Evolutionary conservation across 2,797 vertebrate genomes (phyloP), one percentile per base, ranked within the genome.

Genomic region (Enteromius fasciolatus): DNA sequence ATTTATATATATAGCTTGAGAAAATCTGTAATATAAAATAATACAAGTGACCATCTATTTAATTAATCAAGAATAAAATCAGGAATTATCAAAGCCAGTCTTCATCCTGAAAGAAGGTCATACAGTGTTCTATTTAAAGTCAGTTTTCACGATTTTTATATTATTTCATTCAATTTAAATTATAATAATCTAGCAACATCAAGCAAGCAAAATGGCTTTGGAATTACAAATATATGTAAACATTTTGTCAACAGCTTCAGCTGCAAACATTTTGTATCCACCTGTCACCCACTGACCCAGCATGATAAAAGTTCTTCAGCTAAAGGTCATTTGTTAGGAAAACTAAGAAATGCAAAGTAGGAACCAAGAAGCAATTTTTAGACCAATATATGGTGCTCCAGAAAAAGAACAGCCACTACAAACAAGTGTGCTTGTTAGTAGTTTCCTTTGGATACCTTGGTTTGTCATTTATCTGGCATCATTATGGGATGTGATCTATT

Each of bases 401-500:
- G 33, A 61, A 46, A 17, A 11, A 72, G 52, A 80, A 61, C 18
- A 44, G 54, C 15, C 1, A 17, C 33, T 57, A 59, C 50, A 82
- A 48, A 76, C 73, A 46, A 52, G 33, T 54, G 31, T 17, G 46
- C 76, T 74, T 20, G 59, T 78, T 78, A 82, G 67, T 75, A 82
- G 67, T 75, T 66, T 46, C 36, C 70, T 44, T 74, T 74, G 15
- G 11, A 67, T n/a, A 73, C 67, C 54, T 74, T 63, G 36, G 50
- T 63, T 80, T 81, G 79, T 52, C 54, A 59, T 50, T 57, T 85
- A 61, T 82, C 63, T 70, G 31, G 28, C 64, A 57, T 84, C 72
- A 76, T 80, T 74, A 80, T 68, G 28, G 76, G 64, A 73, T 61
- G 12, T 86, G 81, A 48, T 82, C 63, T 63, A 86, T 74, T 80